Evolutionary conservation across 2,888 invertebrate genomes (phyloP).

Genomic region (Habrosyne pyritoides): DNA sequence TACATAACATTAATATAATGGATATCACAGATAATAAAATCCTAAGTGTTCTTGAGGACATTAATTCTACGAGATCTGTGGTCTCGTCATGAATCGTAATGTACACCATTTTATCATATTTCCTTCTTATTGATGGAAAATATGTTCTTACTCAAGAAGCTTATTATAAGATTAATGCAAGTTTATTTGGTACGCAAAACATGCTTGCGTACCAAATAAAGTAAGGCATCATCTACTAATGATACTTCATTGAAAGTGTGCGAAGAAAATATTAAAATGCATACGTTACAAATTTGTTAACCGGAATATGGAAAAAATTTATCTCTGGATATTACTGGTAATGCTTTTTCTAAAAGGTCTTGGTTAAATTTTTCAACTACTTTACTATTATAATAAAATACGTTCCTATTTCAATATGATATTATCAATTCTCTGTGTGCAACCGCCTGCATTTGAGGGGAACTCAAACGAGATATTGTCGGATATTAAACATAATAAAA

Average conservation of each 20-base stretch:
- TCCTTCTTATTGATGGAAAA: too few relatives aligned
- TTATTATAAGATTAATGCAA: background rate
- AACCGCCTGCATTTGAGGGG: constrained; percentile 6
- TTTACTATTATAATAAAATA: background rate
- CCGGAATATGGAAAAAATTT: too few relatives aligned
- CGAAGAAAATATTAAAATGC: too few relatives aligned
- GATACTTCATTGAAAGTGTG: too few relatives aligned
- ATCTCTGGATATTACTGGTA: too few relatives aligned
- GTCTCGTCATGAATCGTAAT: background rate
- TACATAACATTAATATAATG: constrained; percentile 1
- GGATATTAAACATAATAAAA: constrained; percentile 26
- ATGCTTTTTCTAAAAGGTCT: too few relatives aligned
- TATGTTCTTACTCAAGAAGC: background rate
- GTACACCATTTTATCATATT: background rate
- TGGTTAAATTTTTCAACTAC: too few relatives aligned
- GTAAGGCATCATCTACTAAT: too few relatives aligned
- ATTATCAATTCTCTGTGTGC: constrained; percentile 5
- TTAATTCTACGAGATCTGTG: background rate
- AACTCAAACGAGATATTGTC: constrained; percentile 18
- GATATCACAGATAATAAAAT: constrained; percentile 5
- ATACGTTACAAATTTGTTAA: too few relatives aligned
- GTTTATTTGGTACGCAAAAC: too few relatives aligned
- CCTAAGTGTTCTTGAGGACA: background rate
- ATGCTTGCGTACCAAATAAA: too few relatives aligned
- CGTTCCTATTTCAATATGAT: background rate